Conservation (phyloP, 2,797 vertebrate genomes). For the Heterohyrax brucei region DNA sequence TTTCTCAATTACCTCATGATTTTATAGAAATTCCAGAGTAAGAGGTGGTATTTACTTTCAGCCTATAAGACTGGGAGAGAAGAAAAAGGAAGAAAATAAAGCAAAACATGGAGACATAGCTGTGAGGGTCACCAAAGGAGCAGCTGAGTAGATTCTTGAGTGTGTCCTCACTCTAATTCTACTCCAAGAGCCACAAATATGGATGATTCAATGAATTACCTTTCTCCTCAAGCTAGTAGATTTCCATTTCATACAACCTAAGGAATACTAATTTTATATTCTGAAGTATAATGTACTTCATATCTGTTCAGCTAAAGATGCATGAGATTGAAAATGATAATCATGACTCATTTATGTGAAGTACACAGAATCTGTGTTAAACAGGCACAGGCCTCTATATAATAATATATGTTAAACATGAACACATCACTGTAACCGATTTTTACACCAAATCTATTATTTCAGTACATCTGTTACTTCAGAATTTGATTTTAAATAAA, state of each 20-base stretch:
- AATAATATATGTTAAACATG: neutral
- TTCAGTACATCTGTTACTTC: constrained; percentile 66
- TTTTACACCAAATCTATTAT: constrained; percentile 44
- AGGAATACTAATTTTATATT: constrained; percentile 55
- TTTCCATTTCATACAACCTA: constrained; percentile 55
- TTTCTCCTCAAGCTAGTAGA: constrained; percentile 59
- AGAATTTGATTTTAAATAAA: constrained; percentile 72
- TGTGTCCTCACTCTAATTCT: constrained; percentile 1
- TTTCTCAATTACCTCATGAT: constrained; percentile 19
- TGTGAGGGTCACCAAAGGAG: neutral
- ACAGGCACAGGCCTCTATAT: neutral
- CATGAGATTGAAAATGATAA: constrained; percentile 32
- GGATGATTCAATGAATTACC: constrained; percentile 47
- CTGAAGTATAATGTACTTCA: constrained; percentile 55
- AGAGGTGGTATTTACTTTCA: constrained; percentile 13
- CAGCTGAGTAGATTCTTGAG: neutral
- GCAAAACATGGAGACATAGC: neutral
- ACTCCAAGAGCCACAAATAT: neutral
- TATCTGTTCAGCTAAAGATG: constrained; percentile 67
- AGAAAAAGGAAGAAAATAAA: constrained; percentile 65
- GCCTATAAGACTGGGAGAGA: neutral
- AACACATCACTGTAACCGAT: neutral
- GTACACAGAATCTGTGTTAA: constrained; percentile 4
- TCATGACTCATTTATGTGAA: constrained; percentile 59
- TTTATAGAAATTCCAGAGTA: constrained; percentile 19